Evolutionary conservation across 2,888 invertebrate species (phyloP), one percentile per base, ranked within the genome.

Genomic region (Dermolepida albohirtum): DNA sequence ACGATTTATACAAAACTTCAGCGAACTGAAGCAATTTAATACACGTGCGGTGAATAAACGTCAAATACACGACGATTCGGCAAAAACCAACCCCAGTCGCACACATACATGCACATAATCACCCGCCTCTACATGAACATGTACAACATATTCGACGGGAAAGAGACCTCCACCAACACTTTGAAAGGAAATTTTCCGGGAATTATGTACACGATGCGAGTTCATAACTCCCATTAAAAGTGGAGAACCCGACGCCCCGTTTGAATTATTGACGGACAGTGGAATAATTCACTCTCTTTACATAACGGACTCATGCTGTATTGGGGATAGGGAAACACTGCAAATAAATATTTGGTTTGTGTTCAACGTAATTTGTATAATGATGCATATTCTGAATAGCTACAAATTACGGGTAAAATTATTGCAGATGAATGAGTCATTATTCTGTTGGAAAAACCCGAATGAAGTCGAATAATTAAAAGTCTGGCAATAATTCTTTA

Each of bases 21-120:
- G 34, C 1, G 51, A 51, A 51, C 57, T 27, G 43, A 12, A 57
- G 57, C 57, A 57, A 43, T 57, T 57, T 57, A 57, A 16, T 27
- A 43, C 57, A 57, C 57, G 57, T 57, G 57, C 43, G 12, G 43
- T 22, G 57, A 57, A 57, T 57, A 57, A 57, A 43, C 57, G 22
- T 57, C 57, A 51, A 5, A 29, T 51, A 14, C 29, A 51, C 27
- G 51, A 51, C 44, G 44, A 29, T 27, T 51, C 27, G 10, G 51
- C 51, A 51, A 51, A 51, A 51, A 29, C 29, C 29, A n/a, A 29
- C 29, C 51, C 29, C 12, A 51, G n/a, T 29, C 29, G n/a, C 22
- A 22, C 51, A 14, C 44, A 47, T 47, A 14, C 29, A 12, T 11
- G 11, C 51, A 14, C 44, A 14, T 47, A 47, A 47, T 16, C 17